Base-by-base conservation (phyloP, 2,797 vertebrate genomes). In the Hozukius guyotensis region DNA sequence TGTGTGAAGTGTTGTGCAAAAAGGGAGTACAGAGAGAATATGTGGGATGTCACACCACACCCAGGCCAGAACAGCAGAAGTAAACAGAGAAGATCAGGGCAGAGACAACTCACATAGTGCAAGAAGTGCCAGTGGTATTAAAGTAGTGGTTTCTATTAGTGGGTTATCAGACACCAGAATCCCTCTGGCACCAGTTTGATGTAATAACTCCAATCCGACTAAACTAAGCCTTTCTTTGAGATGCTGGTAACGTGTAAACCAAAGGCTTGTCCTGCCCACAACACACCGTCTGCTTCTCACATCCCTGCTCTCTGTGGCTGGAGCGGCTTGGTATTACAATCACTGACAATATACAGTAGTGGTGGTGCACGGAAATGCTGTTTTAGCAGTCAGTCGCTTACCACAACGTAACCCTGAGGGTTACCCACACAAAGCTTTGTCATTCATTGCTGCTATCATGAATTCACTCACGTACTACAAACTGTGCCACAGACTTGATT, bases 1-100 rank as follows among this genome's bases (percentile, higher is more conserved):
- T 87, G 88, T 93, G 92, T 91, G 91, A 90, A 80, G 88, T 87
- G 79, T 90, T 93, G 93, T 95, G 95, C 91, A 94, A 94, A 94
- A 92, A 90, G 80, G 79, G 85, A 91, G 82, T 81, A 91, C 83
- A 87, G 87, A 90, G 84, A 90, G 82, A 90, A 81, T 78, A 87
- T 68, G 85, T 92, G 86, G 84, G 83, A 86, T 74, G 75, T 88
- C 81, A 93, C 92, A 87, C 84, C 87, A 90, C 91, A 87, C 73
- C 83, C 74, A 89, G 85, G 79, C 82, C 82, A 81, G 70, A 55
- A 91, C 84, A 89, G 88, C 83, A 81, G 86, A 87, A 78, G 87
- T 84, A 86, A 92, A 87, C 86, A 84, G 85, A 89, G 85, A 84
- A 74, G 83, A 72, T 74, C 72, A 36, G 77, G 82, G 87, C 88